Percentiles rank a stretch among this genome's conserved stretches.
phyloP scores from a whole-genome alignment of 1,140 invertebrate species.

The Oncopodura yosiiana region DNA sequence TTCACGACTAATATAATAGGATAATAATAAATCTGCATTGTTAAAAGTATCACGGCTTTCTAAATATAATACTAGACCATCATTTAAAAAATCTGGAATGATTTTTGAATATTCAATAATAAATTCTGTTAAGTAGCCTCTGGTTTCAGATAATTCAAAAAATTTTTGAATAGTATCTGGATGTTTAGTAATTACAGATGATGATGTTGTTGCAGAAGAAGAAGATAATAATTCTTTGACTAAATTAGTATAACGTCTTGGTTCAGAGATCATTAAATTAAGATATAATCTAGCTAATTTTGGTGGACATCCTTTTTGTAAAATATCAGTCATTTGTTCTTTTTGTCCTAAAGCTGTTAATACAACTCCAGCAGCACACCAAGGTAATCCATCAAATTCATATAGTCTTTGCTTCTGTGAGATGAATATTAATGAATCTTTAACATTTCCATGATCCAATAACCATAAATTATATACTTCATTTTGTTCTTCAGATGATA shows the following conservation, averaged over 20 bases:
- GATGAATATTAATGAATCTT: conserved; percentile 14
- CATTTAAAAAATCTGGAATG: not conserved
- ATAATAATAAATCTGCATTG: conserved; percentile 5
- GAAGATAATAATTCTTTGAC: not conserved
- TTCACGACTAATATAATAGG: conserved; percentile 12
- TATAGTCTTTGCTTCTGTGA: conserved; percentile 13
- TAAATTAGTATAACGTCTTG: not conserved
- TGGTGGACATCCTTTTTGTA: conserved; percentile 20
- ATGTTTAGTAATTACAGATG: not conserved
- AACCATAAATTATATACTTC: conserved; percentile 24
- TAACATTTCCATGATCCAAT: conserved; percentile 14
- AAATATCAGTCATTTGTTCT: conserved; percentile 4
- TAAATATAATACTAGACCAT: conserved; percentile 6
- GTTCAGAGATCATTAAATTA: conserved; percentile 2
- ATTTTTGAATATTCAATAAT: conserved; percentile 6
- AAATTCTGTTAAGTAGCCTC: conserved; percentile 15
- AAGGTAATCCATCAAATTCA: conserved; percentile 14
- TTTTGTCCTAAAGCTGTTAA: conserved; percentile 11
- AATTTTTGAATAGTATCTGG: conserved; percentile 12
- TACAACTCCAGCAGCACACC: conserved; percentile 17
- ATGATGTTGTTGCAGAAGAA: not conserved
- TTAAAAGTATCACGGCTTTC: conserved; percentile 13
- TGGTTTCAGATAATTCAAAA: conserved; percentile 19
- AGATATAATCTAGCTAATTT: conserved; percentile 15
- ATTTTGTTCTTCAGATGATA: conserved; percentile 12